Evolutionary conservation across 2,113 vertebrate species (phyloP), one percentile per base, ranked within the genome.

Genomic region (Megatriorchis doriae): DNA sequence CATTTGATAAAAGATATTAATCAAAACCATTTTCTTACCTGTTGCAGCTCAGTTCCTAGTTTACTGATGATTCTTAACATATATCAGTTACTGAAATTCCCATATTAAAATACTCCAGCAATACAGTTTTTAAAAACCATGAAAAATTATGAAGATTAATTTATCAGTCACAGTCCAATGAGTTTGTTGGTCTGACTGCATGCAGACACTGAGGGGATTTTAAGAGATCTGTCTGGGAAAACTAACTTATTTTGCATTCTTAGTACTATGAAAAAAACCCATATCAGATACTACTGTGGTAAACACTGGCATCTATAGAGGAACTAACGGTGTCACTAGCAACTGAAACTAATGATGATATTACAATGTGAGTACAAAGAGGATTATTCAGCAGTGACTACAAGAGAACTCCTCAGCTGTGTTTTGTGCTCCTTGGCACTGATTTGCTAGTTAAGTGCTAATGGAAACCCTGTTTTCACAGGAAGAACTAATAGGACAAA

Each of bases 331-430:
- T 71, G 42, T 4, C 34, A 16, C 59, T 72, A 78, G 56, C 31
- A 84, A 32, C 47, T 62, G 50, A 96, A 93, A 91, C 11, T 81
- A 91, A 88, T 36, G 16, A 93, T 68, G 26, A 71, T 86, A 86
- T 81, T 86, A 83, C 23, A 90, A 21, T 9, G 19, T 32, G n/a
- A 34, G 23, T 79, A 78, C 38, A 86, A 94, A 93, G 81, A 32
- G 77, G 47, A 70, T 53, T 66, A 53, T 42, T 90, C 80, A 86
- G 59, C 68, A 88, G 47, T 29, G 36, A 31, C 43, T 81, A 45
- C 67, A 92, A 82, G 71, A 47, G 14, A 94, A 55, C 50, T 93
- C 62, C 50, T 93, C 62, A 83, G 67, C 32, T 81, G 81, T 61
- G 13, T 68, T 50, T 86, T 83, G 32, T 67, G 32, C 23, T 86